Conservation (phyloP, 2,888 invertebrate species). For the Malacosoma neustria region DNA sequence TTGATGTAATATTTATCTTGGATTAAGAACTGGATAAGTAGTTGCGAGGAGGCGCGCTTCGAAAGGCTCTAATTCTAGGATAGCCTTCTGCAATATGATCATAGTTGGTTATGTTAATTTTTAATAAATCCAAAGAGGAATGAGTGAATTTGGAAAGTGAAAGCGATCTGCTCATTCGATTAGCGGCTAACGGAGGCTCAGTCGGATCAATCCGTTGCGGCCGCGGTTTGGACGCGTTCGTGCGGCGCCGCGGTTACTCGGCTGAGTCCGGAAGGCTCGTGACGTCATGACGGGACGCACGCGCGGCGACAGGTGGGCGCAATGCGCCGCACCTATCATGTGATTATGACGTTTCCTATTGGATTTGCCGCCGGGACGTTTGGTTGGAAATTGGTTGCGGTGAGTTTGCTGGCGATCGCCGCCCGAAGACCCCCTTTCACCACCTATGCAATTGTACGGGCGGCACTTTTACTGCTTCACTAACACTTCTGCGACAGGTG, state of each 20-base stretch:
- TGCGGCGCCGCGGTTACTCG: constrained; percentile 28
- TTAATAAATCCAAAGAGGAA: too few relatives aligned
- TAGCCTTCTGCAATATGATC: too few relatives aligned
- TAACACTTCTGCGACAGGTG: constrained; percentile 11
- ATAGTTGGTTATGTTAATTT: too few relatives aligned
- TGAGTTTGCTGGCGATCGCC: constrained; percentile 29
- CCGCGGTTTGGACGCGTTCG: constrained; percentile 28
- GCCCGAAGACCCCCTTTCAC: constrained; percentile 3
- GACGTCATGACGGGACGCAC: constrained; percentile 68
- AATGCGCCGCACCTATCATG: constrained; percentile 70
- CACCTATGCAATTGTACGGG: constrained; percentile 19
- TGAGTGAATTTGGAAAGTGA: constrained; percentile 7
- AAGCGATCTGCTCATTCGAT: constrained; percentile 36
- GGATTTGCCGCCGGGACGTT: constrained; percentile 38
- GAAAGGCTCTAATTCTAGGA: too few relatives aligned
- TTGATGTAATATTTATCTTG: constrained; percentile 74
- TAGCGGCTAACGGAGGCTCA: constrained; percentile 32
- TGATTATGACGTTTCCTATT: constrained; percentile 69
- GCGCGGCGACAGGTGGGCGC: constrained; percentile 73
- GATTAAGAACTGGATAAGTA: constrained; percentile 68
- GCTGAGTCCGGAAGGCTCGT: constrained; percentile 33
- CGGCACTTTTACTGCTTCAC: constrained; percentile 17
- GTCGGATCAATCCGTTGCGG: constrained; percentile 56
- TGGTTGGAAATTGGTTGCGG: constrained; percentile 42
- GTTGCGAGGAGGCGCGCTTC: constrained; percentile 33